Evolutionary conservation across 2,113 vertebrate genomes (phyloP).

Genomic region (Notechis scutatus): DNA sequence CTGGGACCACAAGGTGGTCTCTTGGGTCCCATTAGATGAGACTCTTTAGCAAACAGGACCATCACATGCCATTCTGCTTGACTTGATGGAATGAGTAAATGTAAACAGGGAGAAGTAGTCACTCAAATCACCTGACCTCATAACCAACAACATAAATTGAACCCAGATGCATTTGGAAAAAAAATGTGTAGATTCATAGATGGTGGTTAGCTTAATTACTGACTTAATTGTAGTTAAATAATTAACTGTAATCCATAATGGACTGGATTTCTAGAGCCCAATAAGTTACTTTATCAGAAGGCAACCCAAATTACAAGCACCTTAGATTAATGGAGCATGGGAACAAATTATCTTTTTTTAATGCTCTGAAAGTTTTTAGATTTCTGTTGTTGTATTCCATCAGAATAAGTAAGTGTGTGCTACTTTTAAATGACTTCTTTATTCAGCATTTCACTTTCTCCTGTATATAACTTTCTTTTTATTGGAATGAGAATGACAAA

Average conservation of each 20-base stretch:
- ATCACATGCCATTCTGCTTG: neutral
- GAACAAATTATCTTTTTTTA: neutral
- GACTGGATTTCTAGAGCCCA: neutral
- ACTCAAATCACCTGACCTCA: neutral
- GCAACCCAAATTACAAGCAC: neutral
- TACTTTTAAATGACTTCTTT: neutral
- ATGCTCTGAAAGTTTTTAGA: neutral
- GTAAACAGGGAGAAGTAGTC: neutral
- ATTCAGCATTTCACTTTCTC: neutral
- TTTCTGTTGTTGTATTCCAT: neutral
- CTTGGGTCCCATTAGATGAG: neutral
- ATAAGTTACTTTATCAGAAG: neutral
- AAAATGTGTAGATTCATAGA: neutral
- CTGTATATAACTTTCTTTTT: neutral
- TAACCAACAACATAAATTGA: neutral
- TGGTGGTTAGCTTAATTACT: neutral
- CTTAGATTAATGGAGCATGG: neutral
- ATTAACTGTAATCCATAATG: neutral
- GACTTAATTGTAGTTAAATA: neutral
- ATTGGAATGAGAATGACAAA: neutral
- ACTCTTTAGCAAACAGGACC: neutral
- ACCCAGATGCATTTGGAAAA: neutral
- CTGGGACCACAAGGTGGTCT: neutral
- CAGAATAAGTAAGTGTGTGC: neutral
- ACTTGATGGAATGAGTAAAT: neutral